A percentile compares a stretch with the other conserved stretches of the same genome.
phyloP scores from a whole-genome alignment of 2,797 vertebrate species.

The Gobionotothen gibberifrons region DNA sequence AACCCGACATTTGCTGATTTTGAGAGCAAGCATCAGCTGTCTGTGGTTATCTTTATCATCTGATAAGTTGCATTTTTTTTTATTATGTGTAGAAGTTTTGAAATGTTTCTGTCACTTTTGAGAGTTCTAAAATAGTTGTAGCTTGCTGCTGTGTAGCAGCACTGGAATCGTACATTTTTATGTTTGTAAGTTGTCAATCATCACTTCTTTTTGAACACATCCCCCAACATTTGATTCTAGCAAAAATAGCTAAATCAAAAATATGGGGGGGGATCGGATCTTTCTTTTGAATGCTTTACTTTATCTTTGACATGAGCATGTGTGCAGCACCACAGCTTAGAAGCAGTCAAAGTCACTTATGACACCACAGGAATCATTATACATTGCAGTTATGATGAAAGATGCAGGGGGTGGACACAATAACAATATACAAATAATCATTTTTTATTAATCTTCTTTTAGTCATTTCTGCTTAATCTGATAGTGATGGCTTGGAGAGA shows the following conservation, averaged over 20 bases:
- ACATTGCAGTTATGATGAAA: constrained; percentile 22
- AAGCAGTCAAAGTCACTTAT: constrained; percentile 10
- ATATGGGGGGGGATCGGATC: background rate
- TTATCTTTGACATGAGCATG: background rate
- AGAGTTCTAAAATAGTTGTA: background rate
- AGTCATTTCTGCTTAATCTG: no score
- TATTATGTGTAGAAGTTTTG: background rate
- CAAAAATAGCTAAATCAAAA: background rate
- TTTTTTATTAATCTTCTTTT: no score
- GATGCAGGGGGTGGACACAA: background rate
- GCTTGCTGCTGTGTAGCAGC: background rate
- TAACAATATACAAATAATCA: background rate
- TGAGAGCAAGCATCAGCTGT: no score
- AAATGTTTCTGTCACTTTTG: background rate
- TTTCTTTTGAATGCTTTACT: background rate
- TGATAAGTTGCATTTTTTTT: no score
- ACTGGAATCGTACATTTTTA: background rate
- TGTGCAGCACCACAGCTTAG: background rate
- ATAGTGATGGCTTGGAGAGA: no score
- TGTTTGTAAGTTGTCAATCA: background rate
- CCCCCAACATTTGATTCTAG: background rate
- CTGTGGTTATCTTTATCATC: no score
- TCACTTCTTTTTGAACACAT: background rate
- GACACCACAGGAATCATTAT: constrained; percentile 22
- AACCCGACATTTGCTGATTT: no score